Conservation (phyloP, 2,888 invertebrate species). For the Heliconius charithonia region DNA sequence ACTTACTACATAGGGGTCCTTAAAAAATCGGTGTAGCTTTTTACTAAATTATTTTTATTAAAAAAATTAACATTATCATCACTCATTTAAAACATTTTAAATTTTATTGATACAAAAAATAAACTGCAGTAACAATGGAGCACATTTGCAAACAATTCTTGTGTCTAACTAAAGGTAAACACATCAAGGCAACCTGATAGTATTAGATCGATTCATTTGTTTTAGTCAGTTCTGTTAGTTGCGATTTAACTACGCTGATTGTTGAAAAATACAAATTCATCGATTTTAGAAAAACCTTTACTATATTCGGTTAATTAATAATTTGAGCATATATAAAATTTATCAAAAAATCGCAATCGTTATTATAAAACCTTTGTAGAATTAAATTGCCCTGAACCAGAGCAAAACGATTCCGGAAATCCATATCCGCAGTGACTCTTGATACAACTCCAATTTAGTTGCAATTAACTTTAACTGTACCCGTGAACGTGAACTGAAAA, state of each 20-base stretch:
- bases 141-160: conserved; percentile 36
- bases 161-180: conserved; percentile 14
- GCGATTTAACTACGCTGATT: not conserved
- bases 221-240: not conserved
- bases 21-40: too few relatives aligned
- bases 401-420: conserved; percentile 38
- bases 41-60: too few relatives aligned
- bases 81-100: not conserved
- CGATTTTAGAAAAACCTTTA: not conserved
- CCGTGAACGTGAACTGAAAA: conserved; percentile 8
- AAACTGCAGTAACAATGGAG: conserved; percentile 25
- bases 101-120: not conserved
- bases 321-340: not conserved
- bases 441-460: conserved; percentile 35
- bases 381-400: conserved; percentile 17
- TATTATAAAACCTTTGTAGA: conserved; percentile 12
- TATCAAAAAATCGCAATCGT: not conserved
- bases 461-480: conserved; percentile 35
- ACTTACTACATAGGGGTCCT: too few relatives aligned
- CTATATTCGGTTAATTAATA: too few relatives aligned
- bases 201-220: conserved; percentile 11
- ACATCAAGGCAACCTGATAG: conserved; percentile 20
- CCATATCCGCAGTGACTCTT: conserved; percentile 42
- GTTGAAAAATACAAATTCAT: not conserved
- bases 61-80: not conserved